phyloP scores from a whole-genome alignment of 92 coral and sea anemone genomes.

The Isaurus tuberculatus region DNA sequence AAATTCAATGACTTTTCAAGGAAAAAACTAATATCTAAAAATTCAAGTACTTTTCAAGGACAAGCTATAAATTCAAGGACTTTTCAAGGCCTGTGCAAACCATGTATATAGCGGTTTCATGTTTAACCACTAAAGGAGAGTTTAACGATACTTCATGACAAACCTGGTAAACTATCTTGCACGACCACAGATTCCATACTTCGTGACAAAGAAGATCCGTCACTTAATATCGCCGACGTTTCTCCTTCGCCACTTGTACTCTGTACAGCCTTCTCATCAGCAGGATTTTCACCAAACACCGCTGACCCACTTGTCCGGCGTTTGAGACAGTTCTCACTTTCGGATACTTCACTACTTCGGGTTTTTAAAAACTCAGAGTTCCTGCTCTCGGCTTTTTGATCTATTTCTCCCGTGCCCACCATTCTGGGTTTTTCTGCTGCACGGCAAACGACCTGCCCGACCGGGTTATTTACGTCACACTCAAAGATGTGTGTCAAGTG shows the following conservation, averaged over 20 bases:
- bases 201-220: background rate
- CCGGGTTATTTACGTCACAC: slow-evolving; percentile 74
- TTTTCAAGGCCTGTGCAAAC: too few relatives aligned
- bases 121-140: too few relatives aligned
- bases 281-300: background rate
- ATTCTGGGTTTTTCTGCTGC: slow-evolving; percentile 32
- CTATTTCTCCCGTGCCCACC: slow-evolving; percentile 18
- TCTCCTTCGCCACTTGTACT: background rate
- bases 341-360: background rate
- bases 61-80: too few relatives aligned
- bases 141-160: background rate
- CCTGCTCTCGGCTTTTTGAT: background rate
- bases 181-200: background rate
- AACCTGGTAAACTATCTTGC: background rate
- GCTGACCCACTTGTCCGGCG: background rate
- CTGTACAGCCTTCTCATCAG: background rate
- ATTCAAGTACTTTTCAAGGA: too few relatives aligned
- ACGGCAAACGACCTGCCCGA: slow-evolving; percentile 62
- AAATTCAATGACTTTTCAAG: too few relatives aligned
- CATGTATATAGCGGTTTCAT: too few relatives aligned
- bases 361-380: background rate
- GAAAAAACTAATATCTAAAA: too few relatives aligned
- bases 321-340: background rate
- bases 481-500: slow-evolving; percentile 84
- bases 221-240: background rate